phyloP scores from a whole-genome alignment of 2,113 vertebrate species.

The Colossoma macropomum region DNA sequence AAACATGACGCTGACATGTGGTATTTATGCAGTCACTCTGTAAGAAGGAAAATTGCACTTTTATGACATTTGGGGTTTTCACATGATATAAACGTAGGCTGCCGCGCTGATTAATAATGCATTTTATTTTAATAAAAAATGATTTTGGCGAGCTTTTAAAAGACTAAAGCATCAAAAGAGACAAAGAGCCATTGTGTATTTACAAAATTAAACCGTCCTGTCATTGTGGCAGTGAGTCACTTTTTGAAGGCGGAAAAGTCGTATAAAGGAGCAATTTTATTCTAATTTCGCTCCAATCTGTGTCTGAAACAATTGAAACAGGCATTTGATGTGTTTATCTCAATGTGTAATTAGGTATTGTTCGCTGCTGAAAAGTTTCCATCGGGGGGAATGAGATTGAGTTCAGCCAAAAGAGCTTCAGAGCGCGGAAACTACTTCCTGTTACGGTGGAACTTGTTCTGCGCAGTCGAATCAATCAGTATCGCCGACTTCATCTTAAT shows the following conservation, averaged over 20 bases:
- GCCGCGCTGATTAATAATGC: conserved; percentile 76
- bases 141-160: conserved; percentile 69
- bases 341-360: conserved; percentile 65
- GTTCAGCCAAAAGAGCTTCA: conserved; percentile 10
- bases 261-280: conserved; percentile 74
- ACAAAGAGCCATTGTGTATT: conserved; percentile 79
- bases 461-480: conserved; percentile 29
- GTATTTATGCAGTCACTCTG: conserved; percentile 83
- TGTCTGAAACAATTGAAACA: conserved; percentile 72
- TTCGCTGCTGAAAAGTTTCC: conserved; percentile 60
- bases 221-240: conserved; percentile 78
- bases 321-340: conserved; percentile 72
- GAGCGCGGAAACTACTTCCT: conserved; percentile 40
- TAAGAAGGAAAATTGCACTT: conserved; percentile 77
- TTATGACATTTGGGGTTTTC: conserved; percentile 77
- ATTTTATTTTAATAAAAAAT: conserved; percentile 58
- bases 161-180: conserved; percentile 76
- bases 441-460: conserved; percentile 31
- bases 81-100: conserved; percentile 77
- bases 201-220: conserved; percentile 77
- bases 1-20: conserved; percentile 84
- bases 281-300: conserved; percentile 73
- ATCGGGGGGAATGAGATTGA: conserved; percentile 51
- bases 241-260: conserved; percentile 72
- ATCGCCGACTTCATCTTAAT: conserved; percentile 44